phyloP scores from a whole-genome alignment of 2,797 vertebrate species.

The Thunnus albacares region DNA sequence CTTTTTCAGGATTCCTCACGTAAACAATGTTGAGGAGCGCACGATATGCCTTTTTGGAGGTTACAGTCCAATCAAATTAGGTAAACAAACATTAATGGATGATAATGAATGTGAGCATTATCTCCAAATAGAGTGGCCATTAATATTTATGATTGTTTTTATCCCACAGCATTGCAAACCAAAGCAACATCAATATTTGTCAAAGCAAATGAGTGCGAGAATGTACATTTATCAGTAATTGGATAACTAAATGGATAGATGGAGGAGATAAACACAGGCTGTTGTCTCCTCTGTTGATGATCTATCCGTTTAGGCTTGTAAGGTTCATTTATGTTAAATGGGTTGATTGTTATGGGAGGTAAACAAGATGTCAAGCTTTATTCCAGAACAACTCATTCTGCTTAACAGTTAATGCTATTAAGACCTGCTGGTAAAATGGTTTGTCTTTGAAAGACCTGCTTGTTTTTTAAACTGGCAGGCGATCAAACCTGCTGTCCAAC shows the following conservation, averaged over 20 bases:
- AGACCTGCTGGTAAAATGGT: slow-evolving; percentile 45
- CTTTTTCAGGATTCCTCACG: slow-evolving; percentile 41
- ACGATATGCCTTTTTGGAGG: slow-evolving; percentile 58
- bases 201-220: slow-evolving; percentile 54
- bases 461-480: slow-evolving; percentile 30
- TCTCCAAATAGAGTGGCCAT: slow-evolving; percentile 69
- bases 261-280: slow-evolving; percentile 65
- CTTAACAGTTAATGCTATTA: slow-evolving; percentile 66
- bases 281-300: slow-evolving; percentile 59
- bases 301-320: slow-evolving; percentile 68
- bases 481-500: slow-evolving; percentile 22
- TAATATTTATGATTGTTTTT: slow-evolving; percentile 75
- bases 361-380: slow-evolving; percentile 69
- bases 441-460: slow-evolving; percentile 43
- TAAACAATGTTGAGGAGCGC: slow-evolving; percentile 23
- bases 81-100: slow-evolving; percentile 80
- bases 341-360: slow-evolving; percentile 69
- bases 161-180: slow-evolving; percentile 52
- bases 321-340: slow-evolving; percentile 72
- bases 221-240: slow-evolving; percentile 66
- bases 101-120: slow-evolving; percentile 77
- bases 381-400: slow-evolving; percentile 60
- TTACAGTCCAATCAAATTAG: slow-evolving; percentile 70
- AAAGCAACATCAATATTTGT: slow-evolving; percentile 71
- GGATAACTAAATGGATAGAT: slow-evolving; percentile 67